Percentiles rank a stretch among this genome's conserved stretches.
Conservation (phyloP, 2,888 invertebrate species). For the Diplazon laetatorius region DNA sequence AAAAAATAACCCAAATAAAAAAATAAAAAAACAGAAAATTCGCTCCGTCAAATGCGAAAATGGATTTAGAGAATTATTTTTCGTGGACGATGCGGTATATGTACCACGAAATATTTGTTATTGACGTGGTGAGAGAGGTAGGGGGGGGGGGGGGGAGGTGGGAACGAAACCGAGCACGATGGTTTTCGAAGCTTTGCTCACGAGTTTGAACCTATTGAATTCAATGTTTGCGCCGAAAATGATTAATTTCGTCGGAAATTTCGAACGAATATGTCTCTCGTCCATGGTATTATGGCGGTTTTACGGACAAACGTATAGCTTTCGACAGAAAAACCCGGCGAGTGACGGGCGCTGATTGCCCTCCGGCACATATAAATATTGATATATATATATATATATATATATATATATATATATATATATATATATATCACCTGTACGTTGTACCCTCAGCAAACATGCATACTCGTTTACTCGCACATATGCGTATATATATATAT, state of each 20-base stretch:
- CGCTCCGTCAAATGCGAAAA: not conserved
- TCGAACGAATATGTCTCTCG: slow-evolving; percentile 65
- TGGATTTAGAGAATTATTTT: not conserved
- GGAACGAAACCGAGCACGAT: slow-evolving; percentile 7
- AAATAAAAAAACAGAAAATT: too few relatives aligned
- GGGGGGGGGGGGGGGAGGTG: too few relatives aligned
- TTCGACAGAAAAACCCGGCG: slow-evolving; percentile 35
- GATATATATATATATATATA: slow-evolving; percentile 71
- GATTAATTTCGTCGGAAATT: slow-evolving; percentile 76
- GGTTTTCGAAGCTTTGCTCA: slow-evolving; percentile 43
- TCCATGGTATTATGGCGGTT: slow-evolving; percentile 33
- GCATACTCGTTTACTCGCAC: slow-evolving; percentile 55
- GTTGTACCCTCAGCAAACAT: slow-evolving; percentile 6
- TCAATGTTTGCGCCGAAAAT: slow-evolving; percentile 77
- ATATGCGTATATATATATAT: slow-evolving; percentile 74
- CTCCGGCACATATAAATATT: slow-evolving; percentile 61
- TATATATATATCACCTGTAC: too few relatives aligned
- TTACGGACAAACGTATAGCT: slow-evolving; percentile 26
- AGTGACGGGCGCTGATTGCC: slow-evolving; percentile 42
- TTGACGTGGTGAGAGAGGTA: too few relatives aligned
- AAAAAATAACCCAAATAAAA: not conserved
- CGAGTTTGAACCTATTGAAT: slow-evolving; percentile 78
- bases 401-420: too few relatives aligned
- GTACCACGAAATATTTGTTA: slow-evolving; percentile 21
- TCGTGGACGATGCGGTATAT: not conserved